Evolutionary conservation across 1,140 invertebrate species (phyloP).

Genomic region (Ditylenchus dipsaci): DNA sequence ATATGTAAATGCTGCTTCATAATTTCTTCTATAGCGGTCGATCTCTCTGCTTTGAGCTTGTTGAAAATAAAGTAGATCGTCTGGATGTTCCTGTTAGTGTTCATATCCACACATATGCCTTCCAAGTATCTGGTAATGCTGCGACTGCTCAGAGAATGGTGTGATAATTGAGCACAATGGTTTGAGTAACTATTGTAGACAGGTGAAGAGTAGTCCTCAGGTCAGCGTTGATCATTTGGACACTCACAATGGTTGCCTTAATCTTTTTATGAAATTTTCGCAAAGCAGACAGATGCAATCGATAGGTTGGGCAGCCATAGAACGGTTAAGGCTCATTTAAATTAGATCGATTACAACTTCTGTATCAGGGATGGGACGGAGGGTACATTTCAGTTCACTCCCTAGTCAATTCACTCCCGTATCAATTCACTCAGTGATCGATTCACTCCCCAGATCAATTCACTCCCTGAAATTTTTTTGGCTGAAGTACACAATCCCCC

Average conservation of each 20-base stretch:
- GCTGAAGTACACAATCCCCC: too few species aligned
- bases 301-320: too few species aligned
- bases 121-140: neutral
- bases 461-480: neutral
- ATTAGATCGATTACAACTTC: too few species aligned
- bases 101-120: neutral
- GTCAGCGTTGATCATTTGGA: slow-evolving; percentile 5
- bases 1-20: neutral
- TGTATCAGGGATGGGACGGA: too few species aligned
- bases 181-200: neutral
- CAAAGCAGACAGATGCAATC: too few species aligned
- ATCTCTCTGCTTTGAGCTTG: neutral
- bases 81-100: neutral
- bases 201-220: neutral
- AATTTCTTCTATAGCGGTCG: too few species aligned
- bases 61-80: neutral
- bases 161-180: neutral
- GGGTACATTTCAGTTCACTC: too few species aligned
- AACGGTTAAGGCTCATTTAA: too few species aligned
- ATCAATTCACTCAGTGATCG: too few species aligned
- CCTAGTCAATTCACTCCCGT: too few species aligned
- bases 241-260: neutral
- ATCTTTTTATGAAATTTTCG: too few species aligned
- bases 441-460: too few species aligned
- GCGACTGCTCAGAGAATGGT: neutral